These are phyloP conservation scores for Cyanoramphus novaezelandiae DNA, from an alignment of 2,113 vertebrate genomes.

Conservation along the genomic window DNA sequence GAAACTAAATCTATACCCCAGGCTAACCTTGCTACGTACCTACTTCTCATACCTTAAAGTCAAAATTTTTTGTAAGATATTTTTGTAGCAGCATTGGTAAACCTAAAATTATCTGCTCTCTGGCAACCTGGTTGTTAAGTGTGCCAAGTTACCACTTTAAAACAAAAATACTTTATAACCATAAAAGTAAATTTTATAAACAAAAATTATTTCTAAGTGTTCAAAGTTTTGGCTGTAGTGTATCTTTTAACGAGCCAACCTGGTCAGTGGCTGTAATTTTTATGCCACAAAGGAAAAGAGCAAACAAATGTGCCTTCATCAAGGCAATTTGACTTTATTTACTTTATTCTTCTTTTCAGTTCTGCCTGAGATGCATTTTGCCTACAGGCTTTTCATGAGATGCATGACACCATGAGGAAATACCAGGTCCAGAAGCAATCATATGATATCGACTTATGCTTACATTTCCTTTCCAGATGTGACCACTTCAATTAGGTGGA, in stretches of 20 bases:
- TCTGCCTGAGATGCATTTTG: background rate
- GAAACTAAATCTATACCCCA: background rate
- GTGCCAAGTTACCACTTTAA: background rate
- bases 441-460: background rate
- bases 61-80: background rate
- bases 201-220: rapidly evolving
- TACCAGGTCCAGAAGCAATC: background rate
- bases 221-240: background rate
- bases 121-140: background rate
- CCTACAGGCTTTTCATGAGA: background rate
- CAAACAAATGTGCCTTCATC: background rate
- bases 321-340: background rate
- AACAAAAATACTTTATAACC: background rate
- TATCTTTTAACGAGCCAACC: background rate
- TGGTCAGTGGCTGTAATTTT: background rate
- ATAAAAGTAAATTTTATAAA: background rate
- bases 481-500: background rate
- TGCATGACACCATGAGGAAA: background rate
- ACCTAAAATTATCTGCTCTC: background rate
- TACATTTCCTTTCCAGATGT: background rate
- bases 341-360: background rate
- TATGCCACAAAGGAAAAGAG: background rate
- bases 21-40: background rate
- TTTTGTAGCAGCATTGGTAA: background rate
- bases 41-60: background rate